phyloP scores from a whole-genome alignment of 2,888 invertebrate species.

The Microplitis manilae region DNA sequence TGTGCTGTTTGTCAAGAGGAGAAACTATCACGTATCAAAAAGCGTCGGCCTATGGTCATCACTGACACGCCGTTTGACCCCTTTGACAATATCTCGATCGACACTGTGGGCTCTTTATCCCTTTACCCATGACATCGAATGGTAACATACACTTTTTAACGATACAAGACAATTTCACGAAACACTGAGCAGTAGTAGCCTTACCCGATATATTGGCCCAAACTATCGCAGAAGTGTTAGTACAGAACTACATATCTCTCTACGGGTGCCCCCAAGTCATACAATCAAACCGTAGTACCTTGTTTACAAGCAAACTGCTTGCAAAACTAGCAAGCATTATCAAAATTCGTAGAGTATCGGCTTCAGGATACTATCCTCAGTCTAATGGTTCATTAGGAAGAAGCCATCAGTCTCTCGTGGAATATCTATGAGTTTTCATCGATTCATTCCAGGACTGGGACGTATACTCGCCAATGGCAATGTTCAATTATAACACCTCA shows the following conservation, averaged over 20 bases:
- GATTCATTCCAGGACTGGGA: neutral
- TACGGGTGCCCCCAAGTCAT: no score
- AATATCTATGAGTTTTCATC: conserved; percentile 7
- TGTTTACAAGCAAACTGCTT: conserved; percentile 31
- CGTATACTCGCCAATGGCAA: neutral
- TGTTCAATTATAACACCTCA: conserved; percentile 12
- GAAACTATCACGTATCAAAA: conserved; percentile 38
- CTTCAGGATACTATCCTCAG: conserved; percentile 22
- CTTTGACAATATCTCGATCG: conserved; percentile 45
- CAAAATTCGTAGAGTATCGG: neutral
- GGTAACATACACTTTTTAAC: conserved; percentile 39
- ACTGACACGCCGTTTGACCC: conserved; percentile 42
- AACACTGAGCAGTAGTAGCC: conserved; percentile 30
- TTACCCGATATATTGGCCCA: conserved; percentile 24
- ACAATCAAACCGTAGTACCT: neutral
- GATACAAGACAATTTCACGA: conserved; percentile 38
- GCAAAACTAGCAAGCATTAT: conserved; percentile 19
- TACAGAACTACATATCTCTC: neutral
- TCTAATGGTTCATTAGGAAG: conserved; percentile 25
- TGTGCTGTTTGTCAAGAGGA: conserved; percentile 44
- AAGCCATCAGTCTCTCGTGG: conserved; percentile 29
- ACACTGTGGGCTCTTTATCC: conserved; percentile 43
- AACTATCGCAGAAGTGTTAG: conserved; percentile 27
- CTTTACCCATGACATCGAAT: conserved; percentile 26
- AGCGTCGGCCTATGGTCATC: conserved; percentile 45